Evolutionary conservation across 2,113 vertebrate species (phyloP).

Genomic region (Salvelinus sp.): DNA sequence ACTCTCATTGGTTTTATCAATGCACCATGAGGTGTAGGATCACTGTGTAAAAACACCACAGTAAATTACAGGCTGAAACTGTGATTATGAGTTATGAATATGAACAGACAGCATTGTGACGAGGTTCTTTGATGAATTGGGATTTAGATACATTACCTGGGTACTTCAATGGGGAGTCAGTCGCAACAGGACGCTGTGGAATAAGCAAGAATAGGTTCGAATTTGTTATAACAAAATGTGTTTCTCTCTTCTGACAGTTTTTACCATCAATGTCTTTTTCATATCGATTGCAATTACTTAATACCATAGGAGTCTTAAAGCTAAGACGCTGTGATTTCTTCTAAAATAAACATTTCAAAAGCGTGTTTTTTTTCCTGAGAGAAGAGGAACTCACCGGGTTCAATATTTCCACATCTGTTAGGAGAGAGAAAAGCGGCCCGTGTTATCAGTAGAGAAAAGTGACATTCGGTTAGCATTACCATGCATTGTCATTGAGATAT

Average conservation of each 20-base stretch:
- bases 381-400: slow-evolving; percentile 61
- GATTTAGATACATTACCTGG: slow-evolving; percentile 58
- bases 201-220: slow-evolving; percentile 27
- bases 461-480: slow-evolving; percentile 45
- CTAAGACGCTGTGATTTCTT: slow-evolving; percentile 44
- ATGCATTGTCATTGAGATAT: slow-evolving; percentile 26
- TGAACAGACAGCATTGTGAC: background rate
- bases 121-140: slow-evolving; percentile 8
- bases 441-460: slow-evolving; percentile 31
- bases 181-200: slow-evolving; percentile 66
- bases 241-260: too few relatives aligned
- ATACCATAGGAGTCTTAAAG: slow-evolving; percentile 2
- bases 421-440: slow-evolving; percentile 28
- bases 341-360: slow-evolving; percentile 55
- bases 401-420: slow-evolving; percentile 66
- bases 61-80: background rate
- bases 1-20: slow-evolving; percentile 31
- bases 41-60: slow-evolving; percentile 6
- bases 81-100: background rate
- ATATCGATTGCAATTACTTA: too few relatives aligned
- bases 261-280: too few relatives aligned
- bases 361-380: background rate
- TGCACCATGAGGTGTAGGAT: slow-evolving; percentile 18
- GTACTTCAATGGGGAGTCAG: slow-evolving; percentile 50
- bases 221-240: too few relatives aligned